A percentile compares a stretch with the other conserved stretches of the same genome.
phyloP scores from a whole-genome alignment of 2,113 vertebrate species.

The Phylloscopus whistleri region DNA sequence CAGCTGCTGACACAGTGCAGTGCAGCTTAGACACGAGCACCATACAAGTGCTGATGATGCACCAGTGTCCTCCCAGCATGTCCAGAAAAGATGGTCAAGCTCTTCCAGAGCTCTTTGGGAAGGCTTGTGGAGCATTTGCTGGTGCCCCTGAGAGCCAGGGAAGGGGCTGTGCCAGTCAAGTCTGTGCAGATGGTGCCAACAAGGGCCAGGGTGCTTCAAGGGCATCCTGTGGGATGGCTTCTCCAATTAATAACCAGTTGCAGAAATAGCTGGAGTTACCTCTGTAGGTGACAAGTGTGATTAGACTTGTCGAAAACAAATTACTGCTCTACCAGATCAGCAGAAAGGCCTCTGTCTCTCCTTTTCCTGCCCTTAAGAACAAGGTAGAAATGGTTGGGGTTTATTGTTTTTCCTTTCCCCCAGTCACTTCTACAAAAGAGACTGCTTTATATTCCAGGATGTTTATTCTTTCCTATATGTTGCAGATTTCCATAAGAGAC shows the following conservation, averaged over 20 bases:
- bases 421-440: not conserved
- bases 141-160: not conserved
- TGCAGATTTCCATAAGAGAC: not conserved
- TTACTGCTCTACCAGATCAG: not conserved
- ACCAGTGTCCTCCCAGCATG: not conserved
- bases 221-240: not conserved
- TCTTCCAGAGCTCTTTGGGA: not conserved
- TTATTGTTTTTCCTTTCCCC: not conserved
- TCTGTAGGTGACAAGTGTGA: not conserved
- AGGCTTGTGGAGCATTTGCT: not conserved
- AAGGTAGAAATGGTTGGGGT: not conserved
- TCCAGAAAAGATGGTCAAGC: not conserved
- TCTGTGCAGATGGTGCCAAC: not conserved
- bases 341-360: not conserved
- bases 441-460: not conserved
- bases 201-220: not conserved
- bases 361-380: not conserved
- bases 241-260: not conserved
- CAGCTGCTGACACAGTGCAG: not conserved
- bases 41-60: not conserved
- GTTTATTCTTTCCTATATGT: not conserved
- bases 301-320: not conserved
- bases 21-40: not conserved
- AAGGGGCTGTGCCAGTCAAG: not conserved
- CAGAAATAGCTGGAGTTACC: not conserved